These are phyloP conservation scores for Ormyrus labotus DNA, from an alignment of 2,888 invertebrate species.

Conservation along the genomic window DNA sequence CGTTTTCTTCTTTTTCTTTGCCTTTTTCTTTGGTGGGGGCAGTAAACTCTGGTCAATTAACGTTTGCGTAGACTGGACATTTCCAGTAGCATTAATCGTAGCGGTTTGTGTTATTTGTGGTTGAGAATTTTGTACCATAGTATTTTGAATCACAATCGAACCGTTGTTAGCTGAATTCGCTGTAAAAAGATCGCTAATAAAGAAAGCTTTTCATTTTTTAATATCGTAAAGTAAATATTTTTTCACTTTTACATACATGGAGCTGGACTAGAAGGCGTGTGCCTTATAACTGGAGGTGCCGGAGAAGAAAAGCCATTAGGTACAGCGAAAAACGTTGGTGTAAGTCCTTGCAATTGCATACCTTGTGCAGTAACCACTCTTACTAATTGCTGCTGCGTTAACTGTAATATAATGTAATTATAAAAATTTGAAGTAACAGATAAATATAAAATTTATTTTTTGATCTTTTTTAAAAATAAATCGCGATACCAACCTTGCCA, in stretches of 20 bases:
- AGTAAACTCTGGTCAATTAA: slow-evolving; percentile 73
- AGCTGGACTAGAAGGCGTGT: slow-evolving; percentile 73
- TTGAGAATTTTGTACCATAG: slow-evolving; percentile 74
- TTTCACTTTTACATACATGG: slow-evolving; percentile 69
- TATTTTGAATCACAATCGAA: slow-evolving; percentile 73
- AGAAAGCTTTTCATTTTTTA: slow-evolving; percentile 15
- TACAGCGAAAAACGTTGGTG: slow-evolving; percentile 74
- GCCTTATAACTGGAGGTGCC: slow-evolving; percentile 73
- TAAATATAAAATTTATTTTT: no score
- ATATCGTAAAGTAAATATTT: slow-evolving; percentile 12
- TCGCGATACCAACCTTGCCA: no score
- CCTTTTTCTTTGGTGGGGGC: slow-evolving; percentile 77
- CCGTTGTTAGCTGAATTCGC: slow-evolving; percentile 70
- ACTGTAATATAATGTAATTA: slow-evolving; percentile 62
- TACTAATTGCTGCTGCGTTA: slow-evolving; percentile 78
- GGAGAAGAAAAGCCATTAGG: slow-evolving; percentile 73
- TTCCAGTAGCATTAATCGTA: slow-evolving; percentile 62
- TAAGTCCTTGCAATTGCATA: slow-evolving; percentile 77
- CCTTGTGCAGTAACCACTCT: slow-evolving; percentile 81
- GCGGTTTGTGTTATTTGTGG: slow-evolving; percentile 70
- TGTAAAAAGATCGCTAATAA: slow-evolving; percentile 46
- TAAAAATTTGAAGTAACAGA: slow-evolving; percentile 22
- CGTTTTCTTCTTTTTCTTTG: slow-evolving; percentile 79
- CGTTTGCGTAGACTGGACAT: slow-evolving; percentile 65
- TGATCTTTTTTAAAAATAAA: no score